These are phyloP conservation scores for Cremastobaeus sp. DNA, from an alignment of 2,888 invertebrate species.

Conservation along the genomic window DNA sequence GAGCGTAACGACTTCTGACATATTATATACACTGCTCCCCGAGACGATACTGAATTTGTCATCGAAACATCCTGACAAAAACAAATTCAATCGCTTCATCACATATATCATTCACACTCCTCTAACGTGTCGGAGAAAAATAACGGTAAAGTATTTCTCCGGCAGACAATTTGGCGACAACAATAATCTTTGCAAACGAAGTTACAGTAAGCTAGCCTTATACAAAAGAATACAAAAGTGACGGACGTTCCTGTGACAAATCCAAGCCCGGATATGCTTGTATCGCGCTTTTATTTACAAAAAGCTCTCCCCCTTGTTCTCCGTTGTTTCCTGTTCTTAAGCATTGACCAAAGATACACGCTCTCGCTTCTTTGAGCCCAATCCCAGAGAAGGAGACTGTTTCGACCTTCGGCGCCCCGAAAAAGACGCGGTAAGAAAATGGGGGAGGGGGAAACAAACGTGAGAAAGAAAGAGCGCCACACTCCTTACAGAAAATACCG, in stretches of 20 bases:
- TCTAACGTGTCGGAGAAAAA: conserved; percentile 15
- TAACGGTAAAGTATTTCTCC: conserved; percentile 23
- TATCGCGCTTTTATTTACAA: conserved; percentile 60
- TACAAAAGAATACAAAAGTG: conserved; percentile 36
- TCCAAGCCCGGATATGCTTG: conserved; percentile 54
- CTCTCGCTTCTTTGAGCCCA: conserved; percentile 24
- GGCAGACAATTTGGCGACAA: conserved; percentile 14
- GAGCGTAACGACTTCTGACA: conserved; percentile 59
- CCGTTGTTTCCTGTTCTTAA: conserved; percentile 47
- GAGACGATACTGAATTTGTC: conserved; percentile 55
- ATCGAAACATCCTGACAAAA: conserved; percentile 55
- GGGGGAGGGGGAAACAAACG: conserved; percentile 33
- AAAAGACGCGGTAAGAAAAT: conserved; percentile 12
- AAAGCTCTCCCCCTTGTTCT: conserved; percentile 59
- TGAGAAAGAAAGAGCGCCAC: conserved; percentile 48
- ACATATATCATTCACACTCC: conserved; percentile 35
- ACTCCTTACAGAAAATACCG: conserved; percentile 52
- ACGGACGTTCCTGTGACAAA: conserved; percentile 56
- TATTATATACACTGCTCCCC: conserved; percentile 61
- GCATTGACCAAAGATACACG: conserved; percentile 27
- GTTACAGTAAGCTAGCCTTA: conserved; percentile 52
- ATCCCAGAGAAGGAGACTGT: conserved; percentile 16
- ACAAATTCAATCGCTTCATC: conserved; percentile 39
- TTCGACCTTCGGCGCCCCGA: conserved; percentile 33
- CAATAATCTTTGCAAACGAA: conserved; percentile 28